Evolutionary conservation across 2,113 vertebrate genomes (phyloP).

Genomic region (Pardalotus punctatus): DNA sequence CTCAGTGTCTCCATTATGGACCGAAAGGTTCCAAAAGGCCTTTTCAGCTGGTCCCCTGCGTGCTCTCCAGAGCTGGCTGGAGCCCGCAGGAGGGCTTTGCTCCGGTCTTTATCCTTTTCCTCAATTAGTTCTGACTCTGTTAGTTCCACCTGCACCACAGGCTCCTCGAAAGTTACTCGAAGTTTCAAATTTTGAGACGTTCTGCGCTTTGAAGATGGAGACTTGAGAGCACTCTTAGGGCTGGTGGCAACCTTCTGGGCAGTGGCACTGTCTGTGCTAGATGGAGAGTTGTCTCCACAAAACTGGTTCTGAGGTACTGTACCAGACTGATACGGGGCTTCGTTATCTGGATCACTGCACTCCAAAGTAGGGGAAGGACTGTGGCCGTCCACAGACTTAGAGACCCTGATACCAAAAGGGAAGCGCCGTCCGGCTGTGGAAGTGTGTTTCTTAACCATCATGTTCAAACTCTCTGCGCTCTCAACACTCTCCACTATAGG

Average conservation of each 20-base stretch:
- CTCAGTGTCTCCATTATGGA: conserved; percentile 96
- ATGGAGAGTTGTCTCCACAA: conserved; percentile 57
- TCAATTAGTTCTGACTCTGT: conserved; percentile 74
- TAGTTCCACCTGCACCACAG: conserved; percentile 85
- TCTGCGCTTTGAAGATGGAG: conserved; percentile 92
- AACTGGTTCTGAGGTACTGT: conserved; percentile 48
- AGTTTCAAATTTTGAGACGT: conserved; percentile 93
- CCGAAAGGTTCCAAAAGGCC: conserved; percentile 90
- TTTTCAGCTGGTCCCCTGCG: conserved; percentile 77
- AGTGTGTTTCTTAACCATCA: conserved; percentile 84
- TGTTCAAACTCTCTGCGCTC: conserved; percentile 74
- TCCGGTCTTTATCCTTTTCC: conserved; percentile 80
- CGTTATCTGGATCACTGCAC: conserved; percentile 80
- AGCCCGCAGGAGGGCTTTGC: conserved; percentile 55
- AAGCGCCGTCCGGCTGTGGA: conserved; percentile 80
- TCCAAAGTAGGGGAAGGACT: conserved; percentile 89
- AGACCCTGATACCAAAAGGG: conserved; percentile 80
- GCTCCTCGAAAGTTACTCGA: conserved; percentile 96
- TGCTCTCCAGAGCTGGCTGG: conserved; percentile 40
- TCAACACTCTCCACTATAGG: conserved; percentile 85
- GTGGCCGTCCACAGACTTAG: conserved; percentile 84
- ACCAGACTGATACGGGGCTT: conserved; percentile 62
- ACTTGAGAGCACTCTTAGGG: conserved; percentile 98
- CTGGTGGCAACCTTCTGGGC: conserved; percentile 87
- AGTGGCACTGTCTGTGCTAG: conserved; percentile 45